Evolutionary conservation across 2,797 vertebrate species (phyloP), one percentile per base, ranked within the genome.

Genomic region (Liasis olivaceus): DNA sequence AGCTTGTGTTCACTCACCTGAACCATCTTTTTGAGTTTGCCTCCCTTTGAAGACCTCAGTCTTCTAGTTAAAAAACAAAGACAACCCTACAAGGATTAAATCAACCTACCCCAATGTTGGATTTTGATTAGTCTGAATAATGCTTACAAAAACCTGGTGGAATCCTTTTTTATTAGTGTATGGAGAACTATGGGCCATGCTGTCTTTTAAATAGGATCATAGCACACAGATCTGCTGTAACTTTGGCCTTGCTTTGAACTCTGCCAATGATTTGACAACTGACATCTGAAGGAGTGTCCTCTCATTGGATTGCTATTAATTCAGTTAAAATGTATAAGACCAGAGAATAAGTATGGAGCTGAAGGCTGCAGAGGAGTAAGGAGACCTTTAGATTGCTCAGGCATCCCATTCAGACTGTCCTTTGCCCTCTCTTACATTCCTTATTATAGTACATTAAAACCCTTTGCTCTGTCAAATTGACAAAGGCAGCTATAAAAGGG

Each of bases 361-460:
- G 58, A 60, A 94, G 90, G 92, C 93, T 94, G 87, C n/a, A 54
- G 90, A 91, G 94, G 88, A 95, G 93, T 77, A 89, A 92, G 95
- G 92, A 90, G 95, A 95, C 95, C 95, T 96, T 2, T 0, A 36
- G 93, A 96, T 94, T 88, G 91, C 92, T 94, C 93, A 93, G 93
- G 94, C 94, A 93, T 95, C 95, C 69, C 88, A 92, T 92, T 91
- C 95, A 90, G 3, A 26, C 94, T 97, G 95, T 96, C 96, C 95
- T 96, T 94, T 96, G 95, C 89, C 94, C 96, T 93, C 94, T 97
- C 94, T 95, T 96, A 94, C 89, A 94, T 96, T 96, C 95, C 94
- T 95, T 95, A 96, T 96, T 96, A 96, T 36, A 95, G 96, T 92
- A 95, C 95, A 95, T 97, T 97, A 96, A 96, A 97, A 93, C 94